Evolutionary conservation across 2,888 invertebrate species (phyloP).

Genomic region (Sycophila texana): DNA sequence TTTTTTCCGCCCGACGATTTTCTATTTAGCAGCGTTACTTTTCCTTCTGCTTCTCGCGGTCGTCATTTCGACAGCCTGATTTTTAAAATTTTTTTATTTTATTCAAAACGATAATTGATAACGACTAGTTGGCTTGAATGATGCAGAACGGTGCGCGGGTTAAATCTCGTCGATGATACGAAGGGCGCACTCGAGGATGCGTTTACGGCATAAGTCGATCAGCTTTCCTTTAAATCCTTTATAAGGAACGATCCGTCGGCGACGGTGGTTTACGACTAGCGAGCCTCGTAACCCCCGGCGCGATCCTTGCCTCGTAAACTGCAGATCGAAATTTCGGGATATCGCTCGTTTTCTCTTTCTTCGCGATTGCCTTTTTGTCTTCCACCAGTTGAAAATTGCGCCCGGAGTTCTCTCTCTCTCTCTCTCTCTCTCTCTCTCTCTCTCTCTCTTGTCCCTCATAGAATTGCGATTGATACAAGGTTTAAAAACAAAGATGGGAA

Average conservation of each 20-base stretch:
- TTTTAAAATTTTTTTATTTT: background rate
- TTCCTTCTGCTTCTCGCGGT: too few relatives aligned
- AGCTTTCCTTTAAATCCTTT: conserved; percentile 48
- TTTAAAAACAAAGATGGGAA: too few relatives aligned
- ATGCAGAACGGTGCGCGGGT: background rate
- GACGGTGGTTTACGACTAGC: conserved; percentile 39
- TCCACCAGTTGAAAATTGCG: background rate
- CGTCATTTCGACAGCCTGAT: too few relatives aligned
- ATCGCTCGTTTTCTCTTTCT: conserved; percentile 36
- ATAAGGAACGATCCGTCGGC: conserved; percentile 37
- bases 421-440: background rate
- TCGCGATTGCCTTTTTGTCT: conserved; percentile 34
- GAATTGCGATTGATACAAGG: too few relatives aligned
- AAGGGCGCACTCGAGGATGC: background rate
- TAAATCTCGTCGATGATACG: conserved; percentile 31
- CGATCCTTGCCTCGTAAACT: conserved; percentile 47
- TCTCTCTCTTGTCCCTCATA: background rate
- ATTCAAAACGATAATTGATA: background rate
- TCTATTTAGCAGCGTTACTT: too few relatives aligned
- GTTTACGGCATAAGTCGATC: conserved; percentile 52
- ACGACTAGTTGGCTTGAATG: too few relatives aligned
- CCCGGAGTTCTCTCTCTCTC: too few relatives aligned
- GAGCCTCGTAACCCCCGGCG: conserved; percentile 47
- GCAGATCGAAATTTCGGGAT: conserved; percentile 55
- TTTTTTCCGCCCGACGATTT: too few relatives aligned